Percentiles rank a stretch among this genome's conserved stretches.
phyloP scores from a whole-genome alignment of 2,888 invertebrate species.

The Rhingia rostrata region DNA sequence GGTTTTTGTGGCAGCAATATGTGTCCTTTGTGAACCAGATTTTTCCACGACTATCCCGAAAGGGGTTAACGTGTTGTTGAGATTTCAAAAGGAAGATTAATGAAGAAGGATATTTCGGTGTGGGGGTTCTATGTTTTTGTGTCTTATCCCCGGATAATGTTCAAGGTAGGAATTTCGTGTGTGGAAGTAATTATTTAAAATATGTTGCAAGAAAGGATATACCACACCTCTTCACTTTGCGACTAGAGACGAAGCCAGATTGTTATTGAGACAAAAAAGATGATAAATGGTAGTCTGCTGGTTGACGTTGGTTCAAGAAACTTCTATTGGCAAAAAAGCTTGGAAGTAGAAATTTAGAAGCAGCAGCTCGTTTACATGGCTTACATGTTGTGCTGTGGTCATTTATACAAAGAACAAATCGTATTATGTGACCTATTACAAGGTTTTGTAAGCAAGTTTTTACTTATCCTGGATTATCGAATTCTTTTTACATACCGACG shows the following conservation, averaged over 20 bases:
- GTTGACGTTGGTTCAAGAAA: conserved; percentile 41
- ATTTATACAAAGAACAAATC: too few relatives aligned
- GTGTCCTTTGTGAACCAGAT: conserved; percentile 39
- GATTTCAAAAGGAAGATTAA: conserved; percentile 65
- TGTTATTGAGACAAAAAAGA: conserved; percentile 52
- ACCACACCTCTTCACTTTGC: conserved; percentile 60
- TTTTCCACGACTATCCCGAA: conserved; percentile 12
- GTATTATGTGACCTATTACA: too few relatives aligned
- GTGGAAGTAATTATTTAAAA: conserved; percentile 71
- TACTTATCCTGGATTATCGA: too few relatives aligned
- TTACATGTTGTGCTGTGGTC: too few relatives aligned
- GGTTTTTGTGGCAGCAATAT: conserved; percentile 58
- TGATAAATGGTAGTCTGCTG: conserved; percentile 64
- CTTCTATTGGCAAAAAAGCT: conserved; percentile 61
- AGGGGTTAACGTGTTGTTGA: conserved; percentile 47
- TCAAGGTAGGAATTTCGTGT: conserved; percentile 57
- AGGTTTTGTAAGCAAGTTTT: too few relatives aligned
- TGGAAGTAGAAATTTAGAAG: conserved; percentile 9
- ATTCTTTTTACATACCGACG: too few relatives aligned
- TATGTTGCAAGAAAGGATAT: conserved; percentile 65
- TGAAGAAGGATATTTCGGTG: conserved; percentile 33
- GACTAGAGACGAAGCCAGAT: conserved; percentile 30
- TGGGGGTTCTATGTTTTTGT: conserved; percentile 1
- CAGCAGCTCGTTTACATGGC: too few relatives aligned
- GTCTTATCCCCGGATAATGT: not conserved